Conservation (phyloP, 2,888 invertebrate genomes). For the Pandemis cinnamomeana region DNA sequence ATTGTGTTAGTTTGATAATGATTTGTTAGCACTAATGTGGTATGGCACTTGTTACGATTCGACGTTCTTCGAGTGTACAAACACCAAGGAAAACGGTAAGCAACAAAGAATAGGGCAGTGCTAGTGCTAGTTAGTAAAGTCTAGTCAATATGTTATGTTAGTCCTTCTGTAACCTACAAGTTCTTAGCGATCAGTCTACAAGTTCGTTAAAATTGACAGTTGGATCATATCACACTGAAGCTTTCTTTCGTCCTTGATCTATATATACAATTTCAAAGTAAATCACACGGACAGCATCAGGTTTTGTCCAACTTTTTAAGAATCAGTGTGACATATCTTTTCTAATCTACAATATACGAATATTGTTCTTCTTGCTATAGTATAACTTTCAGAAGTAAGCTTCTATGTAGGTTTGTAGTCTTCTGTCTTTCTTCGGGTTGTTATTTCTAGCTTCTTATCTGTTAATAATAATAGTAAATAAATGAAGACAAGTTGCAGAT, state of each 20-base stretch:
- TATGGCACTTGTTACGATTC: constrained; percentile 83
- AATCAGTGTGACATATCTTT: not conserved
- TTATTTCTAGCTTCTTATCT: not conserved
- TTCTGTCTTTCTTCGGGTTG: not conserved
- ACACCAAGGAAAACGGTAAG: constrained; percentile 81
- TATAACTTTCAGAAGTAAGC: too few species aligned
- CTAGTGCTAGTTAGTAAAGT: constrained; percentile 10
- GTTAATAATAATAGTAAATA: not conserved
- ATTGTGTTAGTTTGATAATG: constrained; percentile 77
- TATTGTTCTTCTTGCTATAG: too few species aligned
- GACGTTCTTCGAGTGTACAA: constrained; percentile 82
- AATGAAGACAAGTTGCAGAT: not conserved
- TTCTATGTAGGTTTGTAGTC: not conserved
- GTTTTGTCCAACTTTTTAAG: not conserved
- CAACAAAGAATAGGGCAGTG: constrained; percentile 51
- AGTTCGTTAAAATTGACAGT: constrained; percentile 44
- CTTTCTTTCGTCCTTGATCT: constrained; percentile 46
- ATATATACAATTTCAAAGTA: constrained; percentile 13
- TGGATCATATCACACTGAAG: constrained; percentile 32
- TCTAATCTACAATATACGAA: not conserved
- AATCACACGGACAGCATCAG: not conserved
- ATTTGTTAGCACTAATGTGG: constrained; percentile 77
- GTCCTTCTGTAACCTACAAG: constrained; percentile 29
- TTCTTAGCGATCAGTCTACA: constrained; percentile 13
- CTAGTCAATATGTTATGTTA: constrained; percentile 24